Base-by-base conservation (phyloP, 2,113 vertebrate species). In the Pao palembangensis region DNA sequence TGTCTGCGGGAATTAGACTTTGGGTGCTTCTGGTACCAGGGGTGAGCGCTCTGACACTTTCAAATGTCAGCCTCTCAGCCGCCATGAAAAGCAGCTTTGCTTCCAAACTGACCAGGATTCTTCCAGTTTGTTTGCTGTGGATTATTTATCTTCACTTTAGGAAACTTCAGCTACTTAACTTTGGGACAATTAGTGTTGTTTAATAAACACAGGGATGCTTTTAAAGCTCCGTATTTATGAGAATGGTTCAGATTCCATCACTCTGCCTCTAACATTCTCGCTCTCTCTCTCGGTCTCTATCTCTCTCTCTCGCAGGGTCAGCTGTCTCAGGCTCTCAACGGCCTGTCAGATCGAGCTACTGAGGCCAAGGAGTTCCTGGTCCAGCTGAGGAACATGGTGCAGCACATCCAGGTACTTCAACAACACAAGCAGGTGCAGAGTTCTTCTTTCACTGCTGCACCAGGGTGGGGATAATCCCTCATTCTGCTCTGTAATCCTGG, bases 361-460 rank as follows among this genome's bases (percentile, higher is more conserved):
- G 97, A 99, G 74, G 96, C 97, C 47, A 98, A 98, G 84, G 96
- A 99, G 73, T 99, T 99, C 75, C 90, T 99, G 79, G 93, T 98
- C 1, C 95, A 98, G 58, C 94, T 99, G 51, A 93, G 94, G 59
- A 98, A 94, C 84, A 98, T 96, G 93, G 95, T 98, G 47, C 95
- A 97, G 83, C 94, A 98, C 73, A 98, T 98, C 85, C 96, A 98
- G 96, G 96, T 98, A 93, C 47, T 20, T 19, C 5, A 8, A 1
- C 16, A 49, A 47, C 15, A n/a, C 14, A 17, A 4, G 44, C 44
- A 47, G 15, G 44, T 8, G n/a, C n/a, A n/a, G 15, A 47, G 2
- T 47, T n/a, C 44, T 47, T n/a, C 15, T 47, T 38, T 38, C 34
- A 38, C 11, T 8, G 34, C 34, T 38, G 34, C 34, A 38, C 34